Evolutionary conservation across 2,113 vertebrate genomes (phyloP).

Genomic region (Erythrocercus mccallii): DNA sequence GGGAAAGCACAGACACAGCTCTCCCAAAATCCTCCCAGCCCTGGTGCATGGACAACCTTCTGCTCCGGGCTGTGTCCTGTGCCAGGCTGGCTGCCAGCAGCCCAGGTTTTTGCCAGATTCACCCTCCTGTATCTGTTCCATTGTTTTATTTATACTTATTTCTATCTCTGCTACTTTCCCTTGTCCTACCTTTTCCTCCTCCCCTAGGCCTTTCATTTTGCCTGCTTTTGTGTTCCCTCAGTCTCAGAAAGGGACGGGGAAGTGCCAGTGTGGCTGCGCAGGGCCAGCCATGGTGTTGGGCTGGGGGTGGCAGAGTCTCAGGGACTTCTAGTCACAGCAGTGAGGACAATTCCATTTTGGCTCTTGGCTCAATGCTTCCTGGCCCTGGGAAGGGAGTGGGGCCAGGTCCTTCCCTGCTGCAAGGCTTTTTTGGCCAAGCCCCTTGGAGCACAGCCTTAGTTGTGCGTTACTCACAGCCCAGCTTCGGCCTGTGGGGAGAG

Average conservation of each 20-base stretch:
- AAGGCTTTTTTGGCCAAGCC: background rate
- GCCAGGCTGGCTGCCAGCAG: background rate
- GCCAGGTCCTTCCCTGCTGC: rapidly evolving
- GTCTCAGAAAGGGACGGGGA: background rate
- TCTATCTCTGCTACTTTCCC: background rate
- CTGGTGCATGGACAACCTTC: rapidly evolving
- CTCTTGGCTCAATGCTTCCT: background rate
- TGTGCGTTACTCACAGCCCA: rapidly evolving
- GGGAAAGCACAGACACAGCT: background rate
- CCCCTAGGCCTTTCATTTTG: background rate
- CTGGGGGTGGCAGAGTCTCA: background rate
- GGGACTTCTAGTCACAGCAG: background rate
- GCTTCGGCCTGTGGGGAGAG: background rate
- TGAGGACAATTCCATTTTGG: rapidly evolving
- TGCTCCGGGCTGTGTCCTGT: background rate
- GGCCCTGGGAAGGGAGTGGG: background rate
- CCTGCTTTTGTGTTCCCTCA: background rate
- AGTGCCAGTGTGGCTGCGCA: rapidly evolving
- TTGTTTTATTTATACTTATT: background rate
- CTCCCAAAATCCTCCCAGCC: background rate
- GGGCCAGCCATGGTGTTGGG: background rate
- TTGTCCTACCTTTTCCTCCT: background rate
- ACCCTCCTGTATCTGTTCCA: background rate
- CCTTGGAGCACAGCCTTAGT: rapidly evolving
- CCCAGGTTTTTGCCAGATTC: background rate